Evolutionary conservation across 2,113 vertebrate genomes (phyloP).

Genomic region (Lepisosteus osseus): DNA sequence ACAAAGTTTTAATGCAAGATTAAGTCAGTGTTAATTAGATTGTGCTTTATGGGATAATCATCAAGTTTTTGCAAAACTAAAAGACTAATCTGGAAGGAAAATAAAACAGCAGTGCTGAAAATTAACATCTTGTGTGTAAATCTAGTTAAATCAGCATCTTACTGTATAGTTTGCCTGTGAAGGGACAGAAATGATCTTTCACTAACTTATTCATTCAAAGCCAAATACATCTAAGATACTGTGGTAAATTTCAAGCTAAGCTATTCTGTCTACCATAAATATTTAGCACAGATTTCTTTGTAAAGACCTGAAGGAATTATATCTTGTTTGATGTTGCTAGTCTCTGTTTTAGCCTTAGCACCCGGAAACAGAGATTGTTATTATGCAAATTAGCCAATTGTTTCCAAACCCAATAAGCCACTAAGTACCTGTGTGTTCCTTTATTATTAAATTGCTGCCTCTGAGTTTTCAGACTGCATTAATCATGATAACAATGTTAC

Average conservation of each 20-base stretch:
- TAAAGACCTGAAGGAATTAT: neutral
- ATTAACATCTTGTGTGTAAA: no score
- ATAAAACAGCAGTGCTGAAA: no score
- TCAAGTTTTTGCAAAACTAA: no score
- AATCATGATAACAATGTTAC: no score
- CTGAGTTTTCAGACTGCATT: no score
- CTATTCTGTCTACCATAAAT: neutral
- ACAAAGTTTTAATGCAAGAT: neutral
- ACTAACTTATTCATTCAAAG: neutral
- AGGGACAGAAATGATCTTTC: neutral
- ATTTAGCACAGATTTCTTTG: neutral
- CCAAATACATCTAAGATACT: no score
- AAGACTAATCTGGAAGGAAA: no score
- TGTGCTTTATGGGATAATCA: no score
- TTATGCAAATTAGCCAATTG: neutral
- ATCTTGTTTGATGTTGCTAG: neutral
- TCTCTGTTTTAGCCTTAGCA: neutral
- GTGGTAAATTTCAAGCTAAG: neutral
- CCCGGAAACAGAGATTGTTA: neutral
- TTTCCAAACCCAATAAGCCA: neutral
- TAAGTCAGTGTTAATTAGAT: no score
- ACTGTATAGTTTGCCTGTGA: neutral
- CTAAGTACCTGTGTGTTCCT: no score
- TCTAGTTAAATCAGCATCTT: neutral
- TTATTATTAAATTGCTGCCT: no score